These are phyloP conservation scores for Gulo gulo DNA, from an alignment of 2,113 vertebrate genomes.

Conservation along the genomic window DNA sequence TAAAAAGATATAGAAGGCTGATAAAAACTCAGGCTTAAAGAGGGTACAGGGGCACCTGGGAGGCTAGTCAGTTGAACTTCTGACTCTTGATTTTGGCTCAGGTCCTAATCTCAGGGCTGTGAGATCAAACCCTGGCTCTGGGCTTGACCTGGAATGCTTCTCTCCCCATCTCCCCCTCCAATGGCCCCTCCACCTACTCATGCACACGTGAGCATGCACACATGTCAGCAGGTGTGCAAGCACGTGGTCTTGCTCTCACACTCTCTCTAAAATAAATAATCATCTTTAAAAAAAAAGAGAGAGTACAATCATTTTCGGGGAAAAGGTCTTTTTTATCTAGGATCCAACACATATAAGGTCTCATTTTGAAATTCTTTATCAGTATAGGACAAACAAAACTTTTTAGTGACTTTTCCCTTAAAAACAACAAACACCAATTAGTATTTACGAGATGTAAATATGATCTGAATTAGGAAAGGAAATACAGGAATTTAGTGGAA, in stretches of 20 bases:
- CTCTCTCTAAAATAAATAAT: background rate
- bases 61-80: background rate
- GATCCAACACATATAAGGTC: background rate
- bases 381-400: background rate
- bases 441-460: background rate
- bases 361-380: conserved; percentile 26
- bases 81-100: background rate
- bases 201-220: background rate
- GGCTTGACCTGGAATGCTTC: background rate
- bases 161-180: background rate
- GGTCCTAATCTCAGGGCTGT: background rate
- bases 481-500: background rate
- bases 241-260: rapidly evolving
- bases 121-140: background rate
- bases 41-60: background rate
- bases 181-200: background rate
- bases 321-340: background rate
- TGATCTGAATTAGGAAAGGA: background rate
- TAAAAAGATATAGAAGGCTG: background rate
- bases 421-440: background rate
- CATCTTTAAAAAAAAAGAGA: background rate
- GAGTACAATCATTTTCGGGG: background rate
- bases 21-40: background rate
- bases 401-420: background rate
- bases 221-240: background rate